These are phyloP conservation scores for Trogon melanurus DNA, from an alignment of 2,113 vertebrate genomes.

Conservation along the genomic window DNA sequence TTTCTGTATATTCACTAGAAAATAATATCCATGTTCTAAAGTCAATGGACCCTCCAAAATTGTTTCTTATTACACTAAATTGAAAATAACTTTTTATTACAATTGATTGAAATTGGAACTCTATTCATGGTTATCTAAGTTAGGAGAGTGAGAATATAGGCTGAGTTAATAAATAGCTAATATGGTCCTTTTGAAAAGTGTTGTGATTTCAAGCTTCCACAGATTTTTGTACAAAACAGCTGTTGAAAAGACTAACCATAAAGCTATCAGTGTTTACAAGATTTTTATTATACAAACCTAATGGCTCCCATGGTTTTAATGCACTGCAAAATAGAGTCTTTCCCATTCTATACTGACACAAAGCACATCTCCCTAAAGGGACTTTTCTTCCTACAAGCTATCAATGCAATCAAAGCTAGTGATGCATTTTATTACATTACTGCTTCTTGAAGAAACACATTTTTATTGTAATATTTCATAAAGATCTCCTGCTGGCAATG, in stretches of 20 bases:
- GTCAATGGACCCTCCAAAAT: conserved; percentile 11
- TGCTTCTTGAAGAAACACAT: conserved; percentile 10
- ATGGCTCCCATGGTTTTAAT: conserved; percentile 29
- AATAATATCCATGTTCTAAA: background rate
- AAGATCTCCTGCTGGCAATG: conserved; percentile 11
- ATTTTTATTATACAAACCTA: conserved; percentile 36
- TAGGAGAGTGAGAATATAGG: background rate
- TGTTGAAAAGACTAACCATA: conserved; percentile 22
- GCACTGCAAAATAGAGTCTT: conserved; percentile 5
- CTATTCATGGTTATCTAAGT: background rate
- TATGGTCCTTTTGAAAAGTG: background rate
- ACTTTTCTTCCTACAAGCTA: conserved; percentile 10
- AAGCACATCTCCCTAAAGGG: background rate
- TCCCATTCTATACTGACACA: conserved; percentile 11
- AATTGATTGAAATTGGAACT: background rate
- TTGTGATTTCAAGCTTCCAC: background rate
- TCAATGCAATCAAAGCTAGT: conserved; percentile 52
- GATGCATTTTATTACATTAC: conserved; percentile 58
- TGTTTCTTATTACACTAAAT: background rate
- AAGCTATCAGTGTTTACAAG: conserved; percentile 58
- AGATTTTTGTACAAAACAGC: background rate
- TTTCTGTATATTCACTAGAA: background rate
- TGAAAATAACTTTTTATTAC: conserved; percentile 6
- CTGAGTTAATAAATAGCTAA: background rate
- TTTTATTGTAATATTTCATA: conserved; percentile 56